Evolutionary conservation across 2,113 vertebrate species (phyloP).

Genomic region (cattle (Bos taurus)): DNA sequence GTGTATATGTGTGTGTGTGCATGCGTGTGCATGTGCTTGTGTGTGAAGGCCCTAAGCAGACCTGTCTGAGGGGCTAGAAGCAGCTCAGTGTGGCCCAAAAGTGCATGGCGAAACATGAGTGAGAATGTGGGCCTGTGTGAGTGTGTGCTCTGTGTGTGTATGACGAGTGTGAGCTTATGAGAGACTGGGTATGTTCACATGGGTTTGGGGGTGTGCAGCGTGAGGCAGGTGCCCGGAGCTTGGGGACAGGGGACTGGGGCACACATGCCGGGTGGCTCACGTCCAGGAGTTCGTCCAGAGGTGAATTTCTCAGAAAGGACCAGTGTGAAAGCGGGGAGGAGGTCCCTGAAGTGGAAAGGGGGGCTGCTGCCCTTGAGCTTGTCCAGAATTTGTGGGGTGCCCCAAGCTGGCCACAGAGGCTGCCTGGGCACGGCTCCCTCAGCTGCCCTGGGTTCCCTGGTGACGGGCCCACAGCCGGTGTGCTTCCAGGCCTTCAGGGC

Average conservation of each 20-base stretch:
- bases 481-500: fast-evolving
- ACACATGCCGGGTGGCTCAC: fast-evolving
- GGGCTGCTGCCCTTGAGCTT: not conserved
- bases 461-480: fast-evolving
- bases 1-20: not conserved
- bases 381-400: not conserved
- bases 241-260: not conserved
- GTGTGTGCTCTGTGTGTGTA: not conserved
- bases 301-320: fast-evolving
- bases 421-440: not conserved
- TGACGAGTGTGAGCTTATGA: not conserved
- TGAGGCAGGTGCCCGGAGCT: not conserved
- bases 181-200: no score
- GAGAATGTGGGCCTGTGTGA: not conserved
- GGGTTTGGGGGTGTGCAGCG: no score
- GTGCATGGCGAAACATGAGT: fast-evolving
- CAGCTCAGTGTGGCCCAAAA: not conserved
- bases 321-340: not conserved
- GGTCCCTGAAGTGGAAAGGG: not conserved
- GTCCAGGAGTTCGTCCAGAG: not conserved
- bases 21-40: fast-evolving
- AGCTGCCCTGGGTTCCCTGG: not conserved
- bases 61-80: not conserved
- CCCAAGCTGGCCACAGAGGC: not conserved
- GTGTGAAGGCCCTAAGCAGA: not conserved